These are phyloP conservation scores for Thaumetopoea pityocampa DNA, from an alignment of 1,140 invertebrate species.

Conservation along the genomic window DNA sequence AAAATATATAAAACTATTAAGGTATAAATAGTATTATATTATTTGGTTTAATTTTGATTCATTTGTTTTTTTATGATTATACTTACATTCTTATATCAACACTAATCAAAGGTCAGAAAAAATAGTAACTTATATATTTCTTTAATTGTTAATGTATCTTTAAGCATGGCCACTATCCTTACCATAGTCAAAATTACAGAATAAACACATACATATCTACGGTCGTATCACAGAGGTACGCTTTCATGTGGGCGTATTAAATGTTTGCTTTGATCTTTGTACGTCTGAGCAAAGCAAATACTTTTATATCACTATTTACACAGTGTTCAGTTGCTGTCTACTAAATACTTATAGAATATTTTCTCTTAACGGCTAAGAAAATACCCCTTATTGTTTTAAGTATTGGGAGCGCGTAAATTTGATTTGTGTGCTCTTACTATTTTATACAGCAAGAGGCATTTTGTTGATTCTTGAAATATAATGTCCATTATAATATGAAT, in stretches of 20 bases:
- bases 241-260: slow-evolving; percentile 47
- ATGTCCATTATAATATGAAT: too few relatives aligned
- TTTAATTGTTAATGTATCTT: too few relatives aligned
- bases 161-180: slow-evolving; percentile 5
- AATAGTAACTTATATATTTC: too few relatives aligned
- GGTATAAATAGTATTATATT: too few relatives aligned
- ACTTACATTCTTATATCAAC: too few relatives aligned
- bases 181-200: slow-evolving; percentile 8
- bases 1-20: too few relatives aligned
- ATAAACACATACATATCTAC: slow-evolving; percentile 18
- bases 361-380: slow-evolving; percentile 31
- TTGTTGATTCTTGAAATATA: slow-evolving; percentile 3
- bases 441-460: slow-evolving; percentile 4
- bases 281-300: slow-evolving; percentile 61
- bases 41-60: too few relatives aligned
- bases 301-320: slow-evolving; percentile 70
- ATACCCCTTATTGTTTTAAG: slow-evolving; percentile 29
- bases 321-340: slow-evolving; percentile 54
- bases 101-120: too few relatives aligned
- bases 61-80: too few relatives aligned
- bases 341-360: slow-evolving; percentile 37
- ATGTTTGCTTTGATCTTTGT: slow-evolving; percentile 70
- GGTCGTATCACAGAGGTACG: slow-evolving; percentile 30
- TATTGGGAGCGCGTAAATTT: slow-evolving; percentile 14
- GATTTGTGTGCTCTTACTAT: slow-evolving; percentile 7